Conservation (phyloP, 2,888 invertebrate species). For the Nysson spinosus region DNA sequence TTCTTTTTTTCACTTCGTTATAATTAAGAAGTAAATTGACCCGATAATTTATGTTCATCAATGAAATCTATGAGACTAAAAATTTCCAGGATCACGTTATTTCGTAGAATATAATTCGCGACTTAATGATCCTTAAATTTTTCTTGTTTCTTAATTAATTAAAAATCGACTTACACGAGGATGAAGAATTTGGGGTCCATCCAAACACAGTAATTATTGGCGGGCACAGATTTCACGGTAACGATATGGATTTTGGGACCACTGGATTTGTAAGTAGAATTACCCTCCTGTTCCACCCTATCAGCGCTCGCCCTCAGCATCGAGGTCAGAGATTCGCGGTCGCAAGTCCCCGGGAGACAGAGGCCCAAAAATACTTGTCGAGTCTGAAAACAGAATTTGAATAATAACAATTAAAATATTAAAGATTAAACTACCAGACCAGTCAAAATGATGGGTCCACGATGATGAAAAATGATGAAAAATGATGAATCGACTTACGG, state of each 20-base stretch:
- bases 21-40: too few relatives aligned
- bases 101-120: too few relatives aligned
- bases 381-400: slow-evolving; percentile 79
- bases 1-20: too few relatives aligned
- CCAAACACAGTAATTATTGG: slow-evolving; percentile 82
- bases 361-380: slow-evolving; percentile 85
- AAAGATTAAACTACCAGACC: too few relatives aligned
- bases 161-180: slow-evolving; percentile 85
- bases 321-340: slow-evolving; percentile 71
- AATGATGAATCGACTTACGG: slow-evolving; percentile 76
- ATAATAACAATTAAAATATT: too few relatives aligned
- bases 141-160: too few relatives aligned
- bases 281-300: slow-evolving; percentile 74
- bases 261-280: slow-evolving; percentile 79
- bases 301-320: slow-evolving; percentile 73
- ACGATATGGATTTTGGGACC: slow-evolving; percentile 81
- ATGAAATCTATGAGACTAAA: too few relatives aligned
- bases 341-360: slow-evolving; percentile 86
- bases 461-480: neutral
- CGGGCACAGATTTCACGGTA: slow-evolving; percentile 84
- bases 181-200: slow-evolving; percentile 85
- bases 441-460: neutral
- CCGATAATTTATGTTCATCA: too few relatives aligned
- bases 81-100: too few relatives aligned
- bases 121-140: too few relatives aligned